phyloP scores from a whole-genome alignment of 2,797 vertebrate species.

The Myoxocephalus aenaeus region DNA sequence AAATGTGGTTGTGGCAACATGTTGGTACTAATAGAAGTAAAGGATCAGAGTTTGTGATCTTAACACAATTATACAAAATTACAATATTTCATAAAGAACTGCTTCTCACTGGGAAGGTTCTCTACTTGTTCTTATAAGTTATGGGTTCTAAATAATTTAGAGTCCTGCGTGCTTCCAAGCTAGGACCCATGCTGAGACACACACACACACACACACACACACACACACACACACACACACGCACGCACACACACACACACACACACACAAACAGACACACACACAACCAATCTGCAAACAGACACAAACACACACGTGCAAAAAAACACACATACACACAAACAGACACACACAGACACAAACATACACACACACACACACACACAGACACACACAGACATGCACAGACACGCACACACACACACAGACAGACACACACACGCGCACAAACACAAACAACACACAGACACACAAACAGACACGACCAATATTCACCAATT shows the following conservation, averaged over 20 bases:
- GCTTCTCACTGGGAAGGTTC: conserved; percentile 16
- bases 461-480: conserved; percentile 40
- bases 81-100: not conserved
- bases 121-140: conserved; percentile 29
- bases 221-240: conserved; percentile 36
- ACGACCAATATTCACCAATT: conserved; percentile 17
- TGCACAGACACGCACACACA: conserved; percentile 39
- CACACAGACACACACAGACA: conserved; percentile 17
- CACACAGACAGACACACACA: conserved; percentile 12
- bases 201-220: conserved; percentile 22
- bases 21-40: not conserved
- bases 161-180: conserved; percentile 26
- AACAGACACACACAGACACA: conserved; percentile 26
- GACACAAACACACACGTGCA: conserved; percentile 33
- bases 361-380: conserved; percentile 36
- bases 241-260: conserved; percentile 35
- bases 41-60: not conserved
- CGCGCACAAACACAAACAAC: conserved; percentile 33
- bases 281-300: conserved; percentile 18
- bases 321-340: conserved; percentile 33
- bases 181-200: conserved; percentile 56
- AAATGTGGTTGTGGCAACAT: not conserved
- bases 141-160: conserved; percentile 69
- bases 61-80: not conserved
- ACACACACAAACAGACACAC: conserved; percentile 35